Conservation (phyloP, 1,140 invertebrate species). For the Drosophila orena region DNA sequence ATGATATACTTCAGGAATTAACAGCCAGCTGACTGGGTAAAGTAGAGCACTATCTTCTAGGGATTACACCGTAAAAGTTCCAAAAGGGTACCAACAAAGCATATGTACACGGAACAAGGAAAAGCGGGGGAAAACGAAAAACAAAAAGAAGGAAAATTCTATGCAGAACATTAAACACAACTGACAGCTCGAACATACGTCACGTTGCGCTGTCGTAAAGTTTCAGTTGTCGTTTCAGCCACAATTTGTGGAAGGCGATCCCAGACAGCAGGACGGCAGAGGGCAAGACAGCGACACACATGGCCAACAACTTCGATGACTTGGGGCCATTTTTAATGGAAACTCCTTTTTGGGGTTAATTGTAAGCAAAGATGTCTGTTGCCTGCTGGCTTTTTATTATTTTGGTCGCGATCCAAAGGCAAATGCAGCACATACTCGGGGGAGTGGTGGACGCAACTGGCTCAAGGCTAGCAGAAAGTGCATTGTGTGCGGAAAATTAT, state of each 20-base stretch:
- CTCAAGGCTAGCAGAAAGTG: slow-evolving; percentile 57
- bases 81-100: slow-evolving; percentile 11
- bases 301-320: slow-evolving; percentile 69
- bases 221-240: slow-evolving; percentile 53
- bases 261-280: slow-evolving; percentile 54
- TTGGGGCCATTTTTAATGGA: slow-evolving; percentile 84
- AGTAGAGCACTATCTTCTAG: not conserved
- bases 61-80: slow-evolving; percentile 1
- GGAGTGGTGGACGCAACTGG: slow-evolving; percentile 21
- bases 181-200: slow-evolving; percentile 78
- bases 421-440: slow-evolving; percentile 18
- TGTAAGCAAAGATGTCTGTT: slow-evolving; percentile 72
- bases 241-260: slow-evolving; percentile 14
- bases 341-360: slow-evolving; percentile 84
- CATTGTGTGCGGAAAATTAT: slow-evolving; percentile 71
- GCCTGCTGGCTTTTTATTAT: not conserved
- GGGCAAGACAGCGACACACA: slow-evolving; percentile 29
- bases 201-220: slow-evolving; percentile 79
- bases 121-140: slow-evolving; percentile 10
- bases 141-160: slow-evolving; percentile 26
- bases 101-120: not conserved
- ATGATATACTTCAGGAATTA: not conserved
- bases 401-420: slow-evolving; percentile 29
- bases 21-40: no score
- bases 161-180: slow-evolving; percentile 80